Evolutionary conservation across 2,888 invertebrate genomes (phyloP).

Genomic region (Mantis religiosa): DNA sequence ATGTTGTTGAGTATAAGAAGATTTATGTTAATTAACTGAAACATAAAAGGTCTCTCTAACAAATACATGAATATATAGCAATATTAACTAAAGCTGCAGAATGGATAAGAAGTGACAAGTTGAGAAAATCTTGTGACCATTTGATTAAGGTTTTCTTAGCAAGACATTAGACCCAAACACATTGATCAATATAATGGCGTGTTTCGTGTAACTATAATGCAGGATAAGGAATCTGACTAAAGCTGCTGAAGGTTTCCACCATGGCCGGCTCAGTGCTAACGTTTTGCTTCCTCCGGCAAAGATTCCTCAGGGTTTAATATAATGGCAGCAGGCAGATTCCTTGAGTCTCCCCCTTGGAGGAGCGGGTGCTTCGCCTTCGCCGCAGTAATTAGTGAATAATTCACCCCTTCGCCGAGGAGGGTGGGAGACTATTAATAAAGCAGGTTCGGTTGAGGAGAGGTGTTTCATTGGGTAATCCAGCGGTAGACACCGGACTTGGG

Average conservation of each 20-base stretch:
- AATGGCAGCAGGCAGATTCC: constrained; percentile 15
- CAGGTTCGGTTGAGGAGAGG: background rate
- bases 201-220: background rate
- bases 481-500: background rate
- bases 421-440: constrained; percentile 30
- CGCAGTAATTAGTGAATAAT: constrained; percentile 31
- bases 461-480: background rate
- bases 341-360: background rate
- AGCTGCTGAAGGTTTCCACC: background rate
- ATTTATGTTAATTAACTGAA: too few relatives aligned
- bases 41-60: too few relatives aligned
- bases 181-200: background rate
- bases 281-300: background rate
- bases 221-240: background rate
- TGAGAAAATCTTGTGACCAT: too few relatives aligned
- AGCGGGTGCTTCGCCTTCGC: background rate
- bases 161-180: background rate
- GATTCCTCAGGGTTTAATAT: constrained; percentile 14
- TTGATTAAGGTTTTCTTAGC: too few relatives aligned
- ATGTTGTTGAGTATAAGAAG: too few relatives aligned
- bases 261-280: background rate
- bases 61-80: too few relatives aligned
- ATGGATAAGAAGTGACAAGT: too few relatives aligned
- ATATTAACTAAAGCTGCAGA: too few relatives aligned
- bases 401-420: constrained; percentile 11